A percentile compares a stretch with the other conserved stretches of the same genome.
These are phyloP conservation scores for Papilio protenor DNA, from an alignment of 2,888 invertebrate species.

Conservation along the genomic window DNA sequence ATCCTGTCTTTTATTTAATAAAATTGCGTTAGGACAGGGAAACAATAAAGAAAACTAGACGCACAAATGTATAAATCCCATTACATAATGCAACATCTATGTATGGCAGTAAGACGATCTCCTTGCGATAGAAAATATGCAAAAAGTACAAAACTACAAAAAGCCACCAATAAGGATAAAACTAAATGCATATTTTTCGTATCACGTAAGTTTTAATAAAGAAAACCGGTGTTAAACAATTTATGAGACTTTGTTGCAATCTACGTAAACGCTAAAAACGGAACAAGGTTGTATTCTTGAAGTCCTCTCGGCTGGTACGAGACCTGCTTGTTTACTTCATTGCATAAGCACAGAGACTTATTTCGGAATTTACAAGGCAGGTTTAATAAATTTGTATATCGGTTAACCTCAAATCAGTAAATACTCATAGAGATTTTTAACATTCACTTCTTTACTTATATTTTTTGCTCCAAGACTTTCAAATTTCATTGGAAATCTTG, in stretches of 20 bases:
- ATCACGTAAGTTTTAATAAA: not conserved
- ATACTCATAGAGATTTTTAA: not conserved
- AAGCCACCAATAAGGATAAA: not conserved
- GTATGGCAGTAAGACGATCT: no score
- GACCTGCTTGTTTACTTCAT: constrained; percentile 21
- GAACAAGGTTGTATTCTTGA: constrained; percentile 34
- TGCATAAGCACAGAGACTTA: constrained; percentile 4
- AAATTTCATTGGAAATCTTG: not conserved
- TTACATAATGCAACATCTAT: not conserved
- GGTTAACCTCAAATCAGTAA: not conserved
- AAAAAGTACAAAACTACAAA: not conserved
- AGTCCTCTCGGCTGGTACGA: constrained; percentile 8
- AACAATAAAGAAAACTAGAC: not conserved
- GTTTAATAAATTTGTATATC: constrained; percentile 23
- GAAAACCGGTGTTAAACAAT: constrained; percentile 19
- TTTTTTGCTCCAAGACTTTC: not conserved
- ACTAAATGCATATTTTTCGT: not conserved
- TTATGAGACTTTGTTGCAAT: constrained; percentile 14
- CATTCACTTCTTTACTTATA: not conserved
- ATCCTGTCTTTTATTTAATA: not conserved
- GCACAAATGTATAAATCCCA: not conserved
- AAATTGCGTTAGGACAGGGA: not conserved
- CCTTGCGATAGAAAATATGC: no score
- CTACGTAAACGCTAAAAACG: constrained; percentile 25
- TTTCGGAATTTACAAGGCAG: constrained; percentile 10